These are phyloP conservation scores for Bombus waltoni DNA, from an alignment of 1,140 invertebrate species.

Conservation along the genomic window DNA sequence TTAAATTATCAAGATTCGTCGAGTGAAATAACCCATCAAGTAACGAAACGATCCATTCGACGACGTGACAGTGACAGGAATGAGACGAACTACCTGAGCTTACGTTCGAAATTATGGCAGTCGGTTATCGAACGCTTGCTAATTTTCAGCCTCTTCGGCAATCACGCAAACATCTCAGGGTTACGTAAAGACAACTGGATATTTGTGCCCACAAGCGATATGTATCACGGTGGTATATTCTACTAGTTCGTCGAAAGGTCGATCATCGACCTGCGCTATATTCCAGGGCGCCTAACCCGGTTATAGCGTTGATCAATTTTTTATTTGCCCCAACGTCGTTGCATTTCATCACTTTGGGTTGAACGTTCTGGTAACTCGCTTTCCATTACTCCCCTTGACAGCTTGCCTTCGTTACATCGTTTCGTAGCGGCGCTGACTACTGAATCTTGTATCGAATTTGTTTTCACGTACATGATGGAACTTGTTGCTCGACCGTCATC, in stretches of 20 bases:
- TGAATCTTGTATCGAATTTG: background rate
- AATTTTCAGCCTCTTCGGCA: conserved; percentile 54
- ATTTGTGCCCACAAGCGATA: conserved; percentile 53
- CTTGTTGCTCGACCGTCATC: background rate
- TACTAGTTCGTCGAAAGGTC: conserved; percentile 59
- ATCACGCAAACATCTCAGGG: conserved; percentile 57
- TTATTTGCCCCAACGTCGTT: conserved; percentile 40
- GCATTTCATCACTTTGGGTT: conserved; percentile 46
- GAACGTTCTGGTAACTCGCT: conserved; percentile 3
- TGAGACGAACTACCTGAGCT: background rate
- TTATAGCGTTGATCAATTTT: conserved; percentile 63
- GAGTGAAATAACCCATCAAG: too few species aligned
- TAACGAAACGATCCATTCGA: background rate
- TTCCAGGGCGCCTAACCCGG: conserved; percentile 61
- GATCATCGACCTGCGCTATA: conserved; percentile 66
- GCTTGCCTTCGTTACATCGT: background rate
- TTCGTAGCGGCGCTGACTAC: background rate
- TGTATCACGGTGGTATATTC: conserved; percentile 41
- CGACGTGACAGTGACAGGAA: background rate
- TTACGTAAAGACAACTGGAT: conserved; percentile 64
- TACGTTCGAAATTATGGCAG: background rate
- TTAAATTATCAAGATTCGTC: background rate
- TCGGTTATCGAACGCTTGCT: conserved; percentile 49
- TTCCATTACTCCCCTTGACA: background rate
- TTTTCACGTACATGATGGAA: background rate